These are phyloP conservation scores for Frankliniella fusca DNA, from an alignment of 2,888 invertebrate genomes.

Conservation along the genomic window DNA sequence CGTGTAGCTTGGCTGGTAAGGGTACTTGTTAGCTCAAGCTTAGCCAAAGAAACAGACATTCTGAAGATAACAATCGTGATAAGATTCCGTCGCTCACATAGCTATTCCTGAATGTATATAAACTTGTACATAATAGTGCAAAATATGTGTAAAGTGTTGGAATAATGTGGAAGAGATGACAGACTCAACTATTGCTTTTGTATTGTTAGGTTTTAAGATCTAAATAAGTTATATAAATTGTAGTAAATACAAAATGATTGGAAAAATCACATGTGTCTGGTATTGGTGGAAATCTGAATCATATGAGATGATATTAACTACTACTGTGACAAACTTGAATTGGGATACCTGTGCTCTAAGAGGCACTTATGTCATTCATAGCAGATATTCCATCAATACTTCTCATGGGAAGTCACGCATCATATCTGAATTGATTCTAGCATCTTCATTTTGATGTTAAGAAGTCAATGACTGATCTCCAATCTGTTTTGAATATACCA, in stretches of 20 bases:
- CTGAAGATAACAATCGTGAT: background rate
- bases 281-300: too few species aligned
- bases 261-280: too few species aligned
- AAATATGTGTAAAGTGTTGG: background rate
- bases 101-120: background rate
- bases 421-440: background rate
- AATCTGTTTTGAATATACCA: background rate
- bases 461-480: background rate
- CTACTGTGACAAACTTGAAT: too few species aligned
- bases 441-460: background rate
- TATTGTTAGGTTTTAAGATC: background rate
- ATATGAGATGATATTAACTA: too few species aligned
- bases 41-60: conserved; percentile 4
- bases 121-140: background rate
- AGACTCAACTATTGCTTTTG: conserved; percentile 19
- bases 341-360: too few species aligned
- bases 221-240: background rate
- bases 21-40: background rate
- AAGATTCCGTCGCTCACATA: conserved; percentile 22
- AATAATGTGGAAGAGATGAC: conserved; percentile 7
- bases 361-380: too few species aligned
- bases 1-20: too few species aligned
- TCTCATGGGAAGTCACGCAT: background rate
- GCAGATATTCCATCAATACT: too few species aligned
- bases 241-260: background rate